Conservation (phyloP, 1,140 invertebrate species). For the Philaenus spumarius region DNA sequence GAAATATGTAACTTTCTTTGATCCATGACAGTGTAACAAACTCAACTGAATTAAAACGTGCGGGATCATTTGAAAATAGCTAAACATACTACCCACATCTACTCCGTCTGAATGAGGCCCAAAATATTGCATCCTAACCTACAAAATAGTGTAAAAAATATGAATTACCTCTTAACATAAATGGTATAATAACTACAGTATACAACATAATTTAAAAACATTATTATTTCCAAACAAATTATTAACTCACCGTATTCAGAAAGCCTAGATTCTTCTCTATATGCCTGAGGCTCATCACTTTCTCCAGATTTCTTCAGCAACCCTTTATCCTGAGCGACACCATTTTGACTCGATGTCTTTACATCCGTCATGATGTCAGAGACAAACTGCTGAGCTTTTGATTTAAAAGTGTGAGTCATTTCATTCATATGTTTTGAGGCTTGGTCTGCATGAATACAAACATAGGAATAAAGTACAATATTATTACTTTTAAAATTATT, state of each 20-base stretch:
- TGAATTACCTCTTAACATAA: too few relatives aligned
- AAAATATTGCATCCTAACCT: too few relatives aligned
- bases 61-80: too few relatives aligned
- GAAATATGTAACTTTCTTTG: too few relatives aligned
- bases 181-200: too few relatives aligned
- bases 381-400: constrained; percentile 61
- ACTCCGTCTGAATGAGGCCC: too few relatives aligned
- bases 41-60: too few relatives aligned
- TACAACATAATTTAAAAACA: background rate
- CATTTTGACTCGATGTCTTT: constrained; percentile 35
- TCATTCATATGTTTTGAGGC: constrained; percentile 54
- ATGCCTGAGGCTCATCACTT: constrained; percentile 53
- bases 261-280: constrained; percentile 58
- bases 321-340: constrained; percentile 37
- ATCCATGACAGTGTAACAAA: too few relatives aligned
- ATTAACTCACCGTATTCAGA: constrained; percentile 55
- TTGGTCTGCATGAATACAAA: constrained; percentile 42
- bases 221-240: background rate
- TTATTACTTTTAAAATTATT: too few relatives aligned
- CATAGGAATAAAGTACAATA: too few relatives aligned
- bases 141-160: too few relatives aligned
- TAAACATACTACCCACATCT: too few relatives aligned
- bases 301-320: constrained; percentile 36
- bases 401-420: constrained; percentile 61
- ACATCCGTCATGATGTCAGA: constrained; percentile 57